phyloP scores from a whole-genome alignment of 2,797 vertebrate genomes.

The Acrossocheilus fasciatus region DNA sequence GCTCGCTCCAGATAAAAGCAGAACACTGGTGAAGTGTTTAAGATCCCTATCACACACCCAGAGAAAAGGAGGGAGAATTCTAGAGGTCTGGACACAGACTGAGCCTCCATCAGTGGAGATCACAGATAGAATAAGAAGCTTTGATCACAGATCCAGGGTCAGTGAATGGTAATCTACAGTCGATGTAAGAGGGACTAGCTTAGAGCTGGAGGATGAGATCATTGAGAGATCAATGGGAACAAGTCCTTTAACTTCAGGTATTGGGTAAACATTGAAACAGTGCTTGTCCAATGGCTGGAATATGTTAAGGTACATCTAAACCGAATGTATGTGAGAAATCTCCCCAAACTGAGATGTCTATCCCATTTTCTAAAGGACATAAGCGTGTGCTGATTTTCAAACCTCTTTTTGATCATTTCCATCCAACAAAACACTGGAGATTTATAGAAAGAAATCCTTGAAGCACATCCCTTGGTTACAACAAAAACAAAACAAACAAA shows the following conservation, averaged over 20 bases:
- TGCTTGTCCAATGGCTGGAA: not conserved
- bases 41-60: slow-evolving; percentile 64
- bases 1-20: slow-evolving; percentile 65
- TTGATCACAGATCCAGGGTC: slow-evolving; percentile 28
- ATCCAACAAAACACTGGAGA: slow-evolving; percentile 27
- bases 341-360: not conserved
- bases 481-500: not conserved
- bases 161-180: slow-evolving; percentile 13
- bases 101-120: slow-evolving; percentile 56
- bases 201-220: not conserved
- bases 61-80: slow-evolving; percentile 50
- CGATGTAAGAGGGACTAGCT: not conserved
- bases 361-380: slow-evolving; percentile 37
- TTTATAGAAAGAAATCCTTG: slow-evolving; percentile 11
- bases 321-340: not conserved
- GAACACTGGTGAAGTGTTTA: slow-evolving; percentile 62
- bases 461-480: slow-evolving; percentile 17
- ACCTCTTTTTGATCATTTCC: slow-evolving; percentile 21
- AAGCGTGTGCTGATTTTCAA: slow-evolving; percentile 19
- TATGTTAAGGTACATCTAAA: not conserved
- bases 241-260: slow-evolving; percentile 8
- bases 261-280: not conserved
- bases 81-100: slow-evolving; percentile 33
- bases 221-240: slow-evolving; percentile 6
- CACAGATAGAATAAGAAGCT: slow-evolving; percentile 55